These are phyloP conservation scores for Eubucco bourcierii DNA, from an alignment of 2,113 vertebrate species.

Conservation along the genomic window DNA sequence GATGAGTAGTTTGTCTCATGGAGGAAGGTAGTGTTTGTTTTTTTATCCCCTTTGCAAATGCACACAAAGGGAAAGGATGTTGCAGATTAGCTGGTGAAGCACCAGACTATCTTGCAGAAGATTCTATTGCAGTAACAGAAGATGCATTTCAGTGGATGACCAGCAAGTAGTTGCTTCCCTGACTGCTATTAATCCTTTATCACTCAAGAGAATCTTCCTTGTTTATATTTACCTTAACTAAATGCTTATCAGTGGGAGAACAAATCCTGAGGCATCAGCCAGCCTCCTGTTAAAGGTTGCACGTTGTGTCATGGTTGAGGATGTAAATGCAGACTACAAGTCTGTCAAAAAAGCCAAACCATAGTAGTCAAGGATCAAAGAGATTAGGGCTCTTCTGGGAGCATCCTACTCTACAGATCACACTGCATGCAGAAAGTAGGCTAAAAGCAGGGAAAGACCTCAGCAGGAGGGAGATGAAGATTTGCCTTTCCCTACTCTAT, in stretches of 20 bases:
- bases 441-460: neutral
- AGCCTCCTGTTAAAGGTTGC: neutral
- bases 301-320: neutral
- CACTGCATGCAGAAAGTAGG: neutral
- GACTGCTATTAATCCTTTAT: neutral
- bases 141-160: neutral
- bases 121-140: neutral
- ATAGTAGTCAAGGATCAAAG: neutral
- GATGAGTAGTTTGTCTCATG: neutral
- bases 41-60: neutral
- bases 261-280: neutral
- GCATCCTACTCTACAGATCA: neutral
- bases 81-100: neutral
- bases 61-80: neutral
- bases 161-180: neutral
- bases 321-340: fast-evolving
- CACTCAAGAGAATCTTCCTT: neutral
- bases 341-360: neutral
- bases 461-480: neutral
- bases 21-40: neutral
- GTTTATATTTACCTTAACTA: neutral
- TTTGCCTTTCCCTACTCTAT: neutral
- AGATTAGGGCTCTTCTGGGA: neutral
- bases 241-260: neutral
- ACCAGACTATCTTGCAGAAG: neutral